Percentiles rank a stretch among this genome's conserved stretches.
These are phyloP conservation scores for Oophaga pumilio DNA, from an alignment of 2,113 vertebrate species.

Conservation along the genomic window DNA sequence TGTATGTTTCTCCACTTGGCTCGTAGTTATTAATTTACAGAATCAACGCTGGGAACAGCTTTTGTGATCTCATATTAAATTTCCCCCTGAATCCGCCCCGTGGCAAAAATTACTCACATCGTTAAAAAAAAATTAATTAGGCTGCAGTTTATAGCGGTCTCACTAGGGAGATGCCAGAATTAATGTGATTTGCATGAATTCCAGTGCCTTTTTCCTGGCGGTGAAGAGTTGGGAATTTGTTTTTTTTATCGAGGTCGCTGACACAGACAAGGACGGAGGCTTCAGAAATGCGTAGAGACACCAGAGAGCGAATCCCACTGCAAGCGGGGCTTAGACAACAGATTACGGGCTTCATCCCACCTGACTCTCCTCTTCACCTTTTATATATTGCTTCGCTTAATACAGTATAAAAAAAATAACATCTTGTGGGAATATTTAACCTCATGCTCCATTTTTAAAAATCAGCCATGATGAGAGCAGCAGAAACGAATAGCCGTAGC, in stretches of 20 bases:
- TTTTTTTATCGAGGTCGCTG: constrained; percentile 82
- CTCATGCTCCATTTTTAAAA: not conserved
- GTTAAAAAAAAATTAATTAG: constrained; percentile 99
- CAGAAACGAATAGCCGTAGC: not conserved
- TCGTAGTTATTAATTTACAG: constrained; percentile 95
- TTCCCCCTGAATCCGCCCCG: constrained; percentile 91
- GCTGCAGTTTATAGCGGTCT: constrained; percentile 91
- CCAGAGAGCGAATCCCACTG: constrained; percentile 17
- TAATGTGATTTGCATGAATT: constrained; percentile 94
- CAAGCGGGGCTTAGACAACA: not conserved
- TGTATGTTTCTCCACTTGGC: constrained; percentile 90
- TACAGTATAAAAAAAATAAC: not conserved
- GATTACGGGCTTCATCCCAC: constrained; percentile 12
- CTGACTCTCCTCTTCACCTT: constrained; percentile 13
- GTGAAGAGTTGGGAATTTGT: constrained; percentile 91
- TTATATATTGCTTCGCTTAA: not conserved
- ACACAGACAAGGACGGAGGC: constrained; percentile 89
- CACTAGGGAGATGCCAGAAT: constrained; percentile 89
- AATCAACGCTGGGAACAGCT: constrained; percentile 93
- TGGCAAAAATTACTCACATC: constrained; percentile 97
- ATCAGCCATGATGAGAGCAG: not conserved
- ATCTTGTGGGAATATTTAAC: not conserved
- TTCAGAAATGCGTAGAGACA: constrained; percentile 74
- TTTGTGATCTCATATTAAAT: constrained; percentile 97
- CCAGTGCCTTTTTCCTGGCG: constrained; percentile 84